These are phyloP conservation scores for Holcopasites calliopsidis DNA, from an alignment of 1,140 invertebrate genomes.

Conservation along the genomic window DNA sequence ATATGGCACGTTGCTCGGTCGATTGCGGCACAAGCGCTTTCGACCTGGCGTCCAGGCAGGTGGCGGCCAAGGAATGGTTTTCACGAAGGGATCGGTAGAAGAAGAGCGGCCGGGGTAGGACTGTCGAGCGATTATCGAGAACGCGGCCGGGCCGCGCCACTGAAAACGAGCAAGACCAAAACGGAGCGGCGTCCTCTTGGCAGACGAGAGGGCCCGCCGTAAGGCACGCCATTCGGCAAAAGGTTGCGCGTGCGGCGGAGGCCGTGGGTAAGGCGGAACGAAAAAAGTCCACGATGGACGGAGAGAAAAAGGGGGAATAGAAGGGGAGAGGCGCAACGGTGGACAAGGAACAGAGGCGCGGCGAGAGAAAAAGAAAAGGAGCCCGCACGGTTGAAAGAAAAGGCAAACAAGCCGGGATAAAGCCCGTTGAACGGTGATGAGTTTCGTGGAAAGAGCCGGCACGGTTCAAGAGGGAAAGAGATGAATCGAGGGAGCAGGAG, in stretches of 20 bases:
- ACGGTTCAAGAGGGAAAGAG: conserved; percentile 37
- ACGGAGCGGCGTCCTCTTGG: conserved; percentile 42
- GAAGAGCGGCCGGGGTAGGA: conserved; percentile 41
- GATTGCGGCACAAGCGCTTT: conserved; percentile 12
- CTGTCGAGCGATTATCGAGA: conserved; percentile 58
- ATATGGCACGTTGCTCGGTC: neutral
- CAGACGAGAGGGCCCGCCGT: conserved; percentile 46
- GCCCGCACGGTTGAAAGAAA: conserved; percentile 57
- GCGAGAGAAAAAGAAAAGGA: conserved; percentile 43
- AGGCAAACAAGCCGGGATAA: conserved; percentile 64
- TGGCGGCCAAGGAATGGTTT: conserved; percentile 41
- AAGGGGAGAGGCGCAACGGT: neutral
- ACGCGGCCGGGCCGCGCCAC: conserved; percentile 47
- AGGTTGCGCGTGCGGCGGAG: conserved; percentile 50
- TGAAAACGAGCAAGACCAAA: conserved; percentile 60
- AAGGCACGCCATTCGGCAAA: conserved; percentile 64
- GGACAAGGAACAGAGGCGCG: conserved; percentile 19
- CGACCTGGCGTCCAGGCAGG: conserved; percentile 43
- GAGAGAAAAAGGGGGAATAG: neutral
- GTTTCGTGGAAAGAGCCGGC: conserved; percentile 64
- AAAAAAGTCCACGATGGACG: neutral
- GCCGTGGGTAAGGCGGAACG: neutral
- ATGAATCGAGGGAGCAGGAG: neutral
- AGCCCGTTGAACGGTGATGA: conserved; percentile 60
- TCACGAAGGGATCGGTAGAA: conserved; percentile 30